A percentile compares a stretch with the other conserved stretches of the same genome.
Conservation (phyloP, 2,888 invertebrate species). For the Phlogophora meticulosa region DNA sequence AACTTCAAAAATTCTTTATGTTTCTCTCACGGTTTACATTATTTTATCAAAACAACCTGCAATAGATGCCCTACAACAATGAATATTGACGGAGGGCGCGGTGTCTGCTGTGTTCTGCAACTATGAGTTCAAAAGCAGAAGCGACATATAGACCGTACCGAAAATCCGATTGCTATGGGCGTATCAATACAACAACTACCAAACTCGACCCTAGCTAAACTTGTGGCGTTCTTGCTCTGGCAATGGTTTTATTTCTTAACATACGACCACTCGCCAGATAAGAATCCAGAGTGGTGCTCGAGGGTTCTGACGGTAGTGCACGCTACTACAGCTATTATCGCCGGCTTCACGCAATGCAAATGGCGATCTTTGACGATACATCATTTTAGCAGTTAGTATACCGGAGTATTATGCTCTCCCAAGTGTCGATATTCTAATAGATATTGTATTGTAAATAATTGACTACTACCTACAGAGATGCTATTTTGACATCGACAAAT, state of each 20-base stretch:
- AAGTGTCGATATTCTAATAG: too few species aligned
- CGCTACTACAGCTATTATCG: constrained; percentile 77
- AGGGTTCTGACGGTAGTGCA: constrained; percentile 82
- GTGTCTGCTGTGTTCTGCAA: not conserved
- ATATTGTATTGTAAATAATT: too few species aligned
- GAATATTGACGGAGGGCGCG: too few species aligned
- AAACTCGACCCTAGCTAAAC: constrained; percentile 73
- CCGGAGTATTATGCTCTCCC: not conserved
- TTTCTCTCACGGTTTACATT: too few species aligned
- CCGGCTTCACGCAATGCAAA: constrained; percentile 80
- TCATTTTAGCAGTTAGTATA: constrained; percentile 78
- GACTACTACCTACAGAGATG: too few species aligned
- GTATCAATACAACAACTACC: constrained; percentile 71
- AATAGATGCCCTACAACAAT: not conserved
- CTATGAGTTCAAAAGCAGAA: constrained; percentile 22
- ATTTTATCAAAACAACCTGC: not conserved
- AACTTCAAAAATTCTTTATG: constrained; percentile 23
- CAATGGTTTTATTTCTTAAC: constrained; percentile 75
- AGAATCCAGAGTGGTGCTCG: constrained; percentile 82
- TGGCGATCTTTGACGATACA: constrained; percentile 67
- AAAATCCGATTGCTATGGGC: constrained; percentile 71
- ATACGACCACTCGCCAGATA: constrained; percentile 58
- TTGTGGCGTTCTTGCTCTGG: constrained; percentile 84
- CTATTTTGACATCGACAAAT: too few species aligned
- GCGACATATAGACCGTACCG: constrained; percentile 12